phyloP scores from a whole-genome alignment of 2,888 invertebrate species.

The Anodontia alba region DNA sequence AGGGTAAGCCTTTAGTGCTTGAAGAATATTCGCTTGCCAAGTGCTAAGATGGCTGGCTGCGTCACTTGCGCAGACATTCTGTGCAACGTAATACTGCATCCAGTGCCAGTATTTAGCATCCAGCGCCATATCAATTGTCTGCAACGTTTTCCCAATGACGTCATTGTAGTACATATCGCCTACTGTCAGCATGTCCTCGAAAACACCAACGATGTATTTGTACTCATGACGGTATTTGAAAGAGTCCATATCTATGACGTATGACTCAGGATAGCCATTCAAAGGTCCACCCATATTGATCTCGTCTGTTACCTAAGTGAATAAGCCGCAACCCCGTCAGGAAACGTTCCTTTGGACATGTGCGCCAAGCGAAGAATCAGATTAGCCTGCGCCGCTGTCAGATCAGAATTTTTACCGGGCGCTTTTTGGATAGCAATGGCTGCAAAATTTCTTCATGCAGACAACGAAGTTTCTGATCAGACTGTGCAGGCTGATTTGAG shows the following conservation, averaged over 20 bases:
- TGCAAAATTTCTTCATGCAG: too few relatives aligned
- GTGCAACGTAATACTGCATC: constrained; percentile 32
- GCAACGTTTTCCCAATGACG: constrained; percentile 52
- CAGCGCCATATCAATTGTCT: constrained; percentile 53
- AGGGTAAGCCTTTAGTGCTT: constrained; percentile 47
- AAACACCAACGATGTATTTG: constrained; percentile 50
- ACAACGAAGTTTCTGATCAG: too few relatives aligned
- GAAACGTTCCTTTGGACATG: too few relatives aligned
- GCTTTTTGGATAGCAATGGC: too few relatives aligned
- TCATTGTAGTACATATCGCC: constrained; percentile 56
- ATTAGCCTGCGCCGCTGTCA: too few relatives aligned
- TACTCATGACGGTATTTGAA: constrained; percentile 60
- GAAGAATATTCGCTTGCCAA: constrained; percentile 49
- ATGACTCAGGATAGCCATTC: constrained; percentile 48
- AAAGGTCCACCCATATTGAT: constrained; percentile 51
- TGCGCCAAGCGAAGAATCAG: too few relatives aligned
- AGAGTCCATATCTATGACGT: constrained; percentile 51
- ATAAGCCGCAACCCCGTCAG: too few relatives aligned
- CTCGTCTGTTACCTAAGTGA: constrained; percentile 52
- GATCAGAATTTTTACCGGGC: too few relatives aligned
- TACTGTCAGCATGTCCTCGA: constrained; percentile 45
- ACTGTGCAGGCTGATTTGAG: too few relatives aligned
- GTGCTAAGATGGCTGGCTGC: constrained; percentile 24
- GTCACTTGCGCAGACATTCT: constrained; percentile 42
- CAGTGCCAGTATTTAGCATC: constrained; percentile 54